A percentile compares a stretch with the other conserved stretches of the same genome.
phyloP scores from a whole-genome alignment of 2,797 vertebrate genomes.

The Anabacerthia variegaticeps region DNA sequence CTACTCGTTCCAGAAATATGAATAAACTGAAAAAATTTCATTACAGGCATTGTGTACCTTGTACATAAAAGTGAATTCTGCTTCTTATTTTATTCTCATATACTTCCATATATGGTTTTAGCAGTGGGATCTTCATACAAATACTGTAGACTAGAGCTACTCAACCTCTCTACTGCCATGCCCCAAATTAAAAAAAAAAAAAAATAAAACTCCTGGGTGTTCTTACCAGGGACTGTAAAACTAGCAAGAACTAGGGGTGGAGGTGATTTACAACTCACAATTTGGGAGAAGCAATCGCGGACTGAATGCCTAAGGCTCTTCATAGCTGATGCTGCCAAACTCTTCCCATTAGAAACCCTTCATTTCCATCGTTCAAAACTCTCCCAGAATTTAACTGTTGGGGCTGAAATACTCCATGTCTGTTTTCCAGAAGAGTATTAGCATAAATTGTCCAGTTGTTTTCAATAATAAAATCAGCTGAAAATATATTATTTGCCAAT shows the following conservation, averaged over 20 bases:
- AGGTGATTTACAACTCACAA: neutral
- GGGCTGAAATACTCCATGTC: conserved; percentile 28
- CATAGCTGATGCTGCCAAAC: conserved; percentile 7
- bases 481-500: conserved; percentile 59
- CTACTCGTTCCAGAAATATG: conserved; percentile 37
- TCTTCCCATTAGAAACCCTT: conserved; percentile 28
- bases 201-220: neutral
- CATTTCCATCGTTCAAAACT: neutral
- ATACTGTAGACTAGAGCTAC: neutral
- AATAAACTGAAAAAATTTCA: conserved; percentile 43
- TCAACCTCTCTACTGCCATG: neutral
- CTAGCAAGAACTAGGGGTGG: neutral
- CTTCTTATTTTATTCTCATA: neutral
- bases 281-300: neutral
- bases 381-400: conserved; percentile 45
- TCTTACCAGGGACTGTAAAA: neutral
- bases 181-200: neutral
- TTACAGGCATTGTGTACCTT: neutral
- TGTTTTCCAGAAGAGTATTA: conserved; percentile 37
- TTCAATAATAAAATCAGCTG: conserved; percentile 45
- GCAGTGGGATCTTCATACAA: neutral
- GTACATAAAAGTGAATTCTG: conserved; percentile 18
- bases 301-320: neutral
- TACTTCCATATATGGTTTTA: neutral
- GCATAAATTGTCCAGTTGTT: conserved; percentile 56